Base-by-base conservation (phyloP, 2,113 vertebrate species). In the Lontra canadensis region DNA sequence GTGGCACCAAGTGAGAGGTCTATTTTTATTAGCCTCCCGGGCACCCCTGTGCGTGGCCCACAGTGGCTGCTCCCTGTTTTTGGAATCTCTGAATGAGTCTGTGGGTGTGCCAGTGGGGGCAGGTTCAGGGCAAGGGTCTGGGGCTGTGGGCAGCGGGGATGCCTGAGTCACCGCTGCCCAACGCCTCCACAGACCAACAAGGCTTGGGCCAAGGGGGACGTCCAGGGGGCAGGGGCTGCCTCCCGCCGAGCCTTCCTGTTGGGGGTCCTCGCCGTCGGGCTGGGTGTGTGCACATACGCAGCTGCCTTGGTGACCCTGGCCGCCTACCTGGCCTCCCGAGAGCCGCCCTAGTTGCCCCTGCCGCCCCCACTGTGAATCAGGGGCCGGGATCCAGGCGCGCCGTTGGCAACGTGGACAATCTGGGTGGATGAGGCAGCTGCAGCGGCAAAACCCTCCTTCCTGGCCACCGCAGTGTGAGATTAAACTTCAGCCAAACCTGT, bases 231-330 rank as follows among this genome's bases (percentile, higher is more conserved):
- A 57, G 99, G 98, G 84, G 98, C 99, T 0, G 99, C 99, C 1
- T 99, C 99, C 29, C 99, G 99, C 87, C 99, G 99, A 83, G 99
- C 99, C 73, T 99, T 99, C 87, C 99, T 99, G 98, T 98, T 99
- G 93, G 99, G 99, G 0, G 98, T 99, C 97, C 98, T 99, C 47
- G 99, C 99, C 65, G 98, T 99, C 49, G 98, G 99, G 94, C 99
- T 99, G 21, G 99, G 99, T 21, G 98, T 99, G 98, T 99, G 99
- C 84, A 99, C 98, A 0, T 99, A 99, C 95, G 98, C 98, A 25
- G 99, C 99, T 0, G 99, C 99, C 74, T 98, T 99, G 92, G 98
- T 99, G 29, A 99, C 99, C 2, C 97, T 99, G 96, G 99, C 99
- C 26, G 98, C 99, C 93, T 99, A 99, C 98, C 98, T 99, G 95